Evolutionary conservation across 2,888 invertebrate genomes (phyloP).

Genomic region (Ariolimax columbianus): DNA sequence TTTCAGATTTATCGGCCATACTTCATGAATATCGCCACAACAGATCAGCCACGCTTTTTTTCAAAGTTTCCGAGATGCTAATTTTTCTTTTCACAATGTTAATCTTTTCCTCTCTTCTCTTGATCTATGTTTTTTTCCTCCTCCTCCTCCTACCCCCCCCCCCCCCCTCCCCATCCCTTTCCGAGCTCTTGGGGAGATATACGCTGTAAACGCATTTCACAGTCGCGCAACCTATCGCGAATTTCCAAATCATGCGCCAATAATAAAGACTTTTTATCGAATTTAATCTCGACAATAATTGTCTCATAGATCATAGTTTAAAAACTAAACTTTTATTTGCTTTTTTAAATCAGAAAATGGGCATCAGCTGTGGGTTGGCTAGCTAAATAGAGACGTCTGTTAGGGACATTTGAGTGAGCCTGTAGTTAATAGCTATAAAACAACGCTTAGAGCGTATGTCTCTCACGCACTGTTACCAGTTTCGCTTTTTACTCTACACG

Average conservation of each 20-base stretch:
- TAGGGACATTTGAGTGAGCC: too few species aligned
- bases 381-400: too few species aligned
- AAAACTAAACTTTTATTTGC: not conserved
- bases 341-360: too few species aligned
- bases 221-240: not conserved
- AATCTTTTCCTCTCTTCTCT: not conserved
- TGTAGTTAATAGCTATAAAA: too few species aligned
- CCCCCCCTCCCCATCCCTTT: too few species aligned
- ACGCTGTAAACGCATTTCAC: too few species aligned
- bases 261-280: not conserved
- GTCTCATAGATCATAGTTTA: not conserved
- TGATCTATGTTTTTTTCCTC: not conserved
- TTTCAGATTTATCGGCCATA: slow-evolving; percentile 9
- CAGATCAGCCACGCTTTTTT: not conserved
- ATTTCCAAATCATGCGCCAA: not conserved
- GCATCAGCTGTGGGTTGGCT: not conserved
- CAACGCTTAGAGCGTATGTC: too few species aligned
- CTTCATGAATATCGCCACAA: not conserved
- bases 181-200: too few species aligned
- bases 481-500: too few species aligned
- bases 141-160: not conserved
- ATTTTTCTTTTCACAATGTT: not conserved
- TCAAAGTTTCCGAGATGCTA: not conserved
- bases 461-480: too few species aligned
- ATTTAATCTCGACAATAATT: not conserved